These are phyloP conservation scores for Pomatostomus ruficeps DNA, from an alignment of 2,113 vertebrate species.

Conservation along the genomic window DNA sequence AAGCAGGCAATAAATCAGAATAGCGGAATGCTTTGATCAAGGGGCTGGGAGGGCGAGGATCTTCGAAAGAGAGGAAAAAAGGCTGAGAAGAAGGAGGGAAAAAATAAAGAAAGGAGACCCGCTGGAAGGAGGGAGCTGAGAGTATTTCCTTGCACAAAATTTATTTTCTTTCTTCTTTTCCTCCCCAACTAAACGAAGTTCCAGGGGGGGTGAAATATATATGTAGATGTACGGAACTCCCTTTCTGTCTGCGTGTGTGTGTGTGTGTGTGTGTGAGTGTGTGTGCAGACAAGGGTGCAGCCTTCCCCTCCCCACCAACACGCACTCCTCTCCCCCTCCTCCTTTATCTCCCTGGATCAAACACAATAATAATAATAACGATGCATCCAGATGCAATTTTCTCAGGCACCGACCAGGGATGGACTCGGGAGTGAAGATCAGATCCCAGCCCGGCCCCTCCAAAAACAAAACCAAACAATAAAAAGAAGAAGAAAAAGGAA, in stretches of 20 bases:
- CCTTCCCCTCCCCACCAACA: slow-evolving; percentile 40
- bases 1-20: slow-evolving; percentile 75
- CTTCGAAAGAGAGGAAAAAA: slow-evolving; percentile 58
- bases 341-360: slow-evolving; percentile 54
- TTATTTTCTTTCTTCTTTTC: slow-evolving; percentile 59
- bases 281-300: slow-evolving; percentile 40
- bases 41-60: slow-evolving; percentile 66
- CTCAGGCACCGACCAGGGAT: slow-evolving; percentile 29
- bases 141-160: slow-evolving; percentile 47
- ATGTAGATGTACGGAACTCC: background rate
- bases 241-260: background rate
- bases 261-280: background rate
- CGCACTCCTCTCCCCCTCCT: slow-evolving; percentile 53
- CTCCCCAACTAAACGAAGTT: slow-evolving; percentile 65
- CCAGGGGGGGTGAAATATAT: background rate
- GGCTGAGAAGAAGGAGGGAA: background rate
- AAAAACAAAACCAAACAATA: slow-evolving; percentile 26
- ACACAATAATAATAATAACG: slow-evolving; percentile 38
- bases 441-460: slow-evolving; percentile 1
- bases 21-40: slow-evolving; percentile 78
- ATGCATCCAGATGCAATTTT: slow-evolving; percentile 46
- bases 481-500: background rate
- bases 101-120: slow-evolving; percentile 50
- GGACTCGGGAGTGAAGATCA: background rate
- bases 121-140: slow-evolving; percentile 35